Evolutionary conservation across 2,797 vertebrate species (phyloP).

Genomic region (Rhinichthys osculus): DNA sequence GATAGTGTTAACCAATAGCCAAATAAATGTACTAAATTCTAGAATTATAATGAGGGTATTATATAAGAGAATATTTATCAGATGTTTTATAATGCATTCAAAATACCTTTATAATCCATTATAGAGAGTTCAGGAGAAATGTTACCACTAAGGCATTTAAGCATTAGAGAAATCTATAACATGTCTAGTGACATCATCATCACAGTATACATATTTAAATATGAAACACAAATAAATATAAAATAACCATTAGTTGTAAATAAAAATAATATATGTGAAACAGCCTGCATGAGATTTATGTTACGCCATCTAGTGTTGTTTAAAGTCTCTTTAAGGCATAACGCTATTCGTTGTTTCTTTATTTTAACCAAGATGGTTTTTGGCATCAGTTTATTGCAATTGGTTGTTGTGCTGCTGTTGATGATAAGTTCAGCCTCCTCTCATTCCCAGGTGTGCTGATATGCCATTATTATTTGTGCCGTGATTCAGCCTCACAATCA

Average conservation of each 20-base stretch:
- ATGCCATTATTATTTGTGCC: slow-evolving; percentile 50
- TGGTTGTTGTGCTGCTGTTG: slow-evolving; percentile 20
- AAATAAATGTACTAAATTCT: background rate
- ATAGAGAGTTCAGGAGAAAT: background rate
- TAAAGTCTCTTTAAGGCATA: slow-evolving; percentile 9
- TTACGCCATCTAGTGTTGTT: background rate
- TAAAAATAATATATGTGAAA: background rate
- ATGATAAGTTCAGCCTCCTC: slow-evolving; percentile 37
- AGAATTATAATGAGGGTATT: background rate
- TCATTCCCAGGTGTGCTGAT: slow-evolving; percentile 50
- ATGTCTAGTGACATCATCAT: background rate
- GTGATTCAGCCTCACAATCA: slow-evolving; percentile 51
- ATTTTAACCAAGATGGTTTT: slow-evolving; percentile 17
- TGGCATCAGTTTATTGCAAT: slow-evolving; percentile 1
- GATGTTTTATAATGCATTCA: background rate
- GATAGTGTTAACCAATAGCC: background rate
- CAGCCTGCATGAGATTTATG: background rate
- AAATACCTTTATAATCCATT: background rate
- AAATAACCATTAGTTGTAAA: background rate
- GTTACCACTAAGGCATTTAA: background rate
- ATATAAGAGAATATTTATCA: background rate
- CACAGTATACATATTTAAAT: background rate
- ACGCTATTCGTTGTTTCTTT: background rate
- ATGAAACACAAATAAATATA: background rate
- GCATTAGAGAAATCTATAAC: background rate